Percentiles rank a stretch among this genome's conserved stretches.
Conservation (phyloP, 2,888 invertebrate species). For the Conomelus anceps region DNA sequence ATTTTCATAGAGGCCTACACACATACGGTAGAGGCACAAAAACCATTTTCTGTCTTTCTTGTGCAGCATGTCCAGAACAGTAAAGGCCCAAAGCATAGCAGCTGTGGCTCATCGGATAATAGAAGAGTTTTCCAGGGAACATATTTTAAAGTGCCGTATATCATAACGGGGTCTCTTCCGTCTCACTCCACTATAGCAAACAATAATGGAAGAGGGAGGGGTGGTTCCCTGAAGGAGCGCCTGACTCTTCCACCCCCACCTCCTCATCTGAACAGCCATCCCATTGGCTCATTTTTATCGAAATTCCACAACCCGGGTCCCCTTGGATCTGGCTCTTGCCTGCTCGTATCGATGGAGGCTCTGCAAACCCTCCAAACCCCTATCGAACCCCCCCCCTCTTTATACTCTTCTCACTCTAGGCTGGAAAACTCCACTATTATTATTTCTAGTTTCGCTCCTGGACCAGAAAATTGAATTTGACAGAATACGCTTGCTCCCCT, state of each 20-base stretch:
- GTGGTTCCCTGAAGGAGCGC: not conserved
- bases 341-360: not conserved
- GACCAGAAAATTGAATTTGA: not conserved
- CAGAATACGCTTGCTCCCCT: not conserved
- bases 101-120: not conserved
- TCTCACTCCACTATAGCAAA: not conserved
- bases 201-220: not conserved
- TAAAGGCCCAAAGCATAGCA: not conserved
- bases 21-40: not conserved
- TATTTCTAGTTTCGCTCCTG: not conserved
- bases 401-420: not conserved
- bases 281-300: not conserved
- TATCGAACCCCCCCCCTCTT: not conserved
- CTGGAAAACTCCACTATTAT: not conserved
- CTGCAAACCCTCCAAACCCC: not conserved
- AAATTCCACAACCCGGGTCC: not conserved
- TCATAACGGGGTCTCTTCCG: not conserved
- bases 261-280: not conserved
- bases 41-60: not conserved
- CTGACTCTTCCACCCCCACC: not conserved
- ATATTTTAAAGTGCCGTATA: not conserved
- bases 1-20: not conserved
- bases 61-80: not conserved
- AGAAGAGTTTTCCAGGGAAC: not conserved
- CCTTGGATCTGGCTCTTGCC: not conserved